Conservation (phyloP, 2,888 invertebrate genomes). For the Stenodera caucasica region DNA sequence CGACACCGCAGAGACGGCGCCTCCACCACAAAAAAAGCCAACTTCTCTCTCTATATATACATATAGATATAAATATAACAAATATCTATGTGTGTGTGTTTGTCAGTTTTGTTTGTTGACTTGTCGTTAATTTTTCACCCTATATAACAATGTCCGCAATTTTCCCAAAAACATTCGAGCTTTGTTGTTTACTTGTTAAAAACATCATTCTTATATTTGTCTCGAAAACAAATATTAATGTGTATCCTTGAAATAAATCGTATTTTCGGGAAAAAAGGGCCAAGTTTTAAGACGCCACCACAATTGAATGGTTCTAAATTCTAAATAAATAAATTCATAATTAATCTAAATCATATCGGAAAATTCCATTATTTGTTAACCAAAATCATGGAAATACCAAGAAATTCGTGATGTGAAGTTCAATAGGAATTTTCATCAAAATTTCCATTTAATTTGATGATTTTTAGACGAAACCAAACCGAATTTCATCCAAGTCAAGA, state of each 20-base stretch:
- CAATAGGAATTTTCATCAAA: too few species aligned
- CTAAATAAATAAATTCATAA: too few species aligned
- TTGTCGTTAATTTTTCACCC: conserved; percentile 50
- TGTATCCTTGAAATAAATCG: conserved; percentile 1
- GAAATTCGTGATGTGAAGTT: too few species aligned
- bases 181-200: conserved; percentile 16
- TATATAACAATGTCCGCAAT: conserved; percentile 26
- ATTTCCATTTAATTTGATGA: too few species aligned
- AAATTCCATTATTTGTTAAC: too few species aligned
- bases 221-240: too few species aligned
- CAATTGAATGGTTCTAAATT: too few species aligned
- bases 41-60: not conserved
- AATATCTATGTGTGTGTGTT: conserved; percentile 35
- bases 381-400: too few species aligned
- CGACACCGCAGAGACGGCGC: conserved; percentile 46
- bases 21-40: conserved; percentile 43
- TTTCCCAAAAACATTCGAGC: not conserved
- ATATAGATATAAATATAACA: too few species aligned
- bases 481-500: too few species aligned
- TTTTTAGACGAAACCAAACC: too few species aligned
- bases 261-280: not conserved
- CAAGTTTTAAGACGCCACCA: not conserved
- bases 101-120: conserved; percentile 51
- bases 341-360: too few species aligned
- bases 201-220: not conserved